Percentiles rank a stretch among this genome's conserved stretches.
Conservation (phyloP, 2,888 invertebrate species). For the Eupsilia transversa region DNA sequence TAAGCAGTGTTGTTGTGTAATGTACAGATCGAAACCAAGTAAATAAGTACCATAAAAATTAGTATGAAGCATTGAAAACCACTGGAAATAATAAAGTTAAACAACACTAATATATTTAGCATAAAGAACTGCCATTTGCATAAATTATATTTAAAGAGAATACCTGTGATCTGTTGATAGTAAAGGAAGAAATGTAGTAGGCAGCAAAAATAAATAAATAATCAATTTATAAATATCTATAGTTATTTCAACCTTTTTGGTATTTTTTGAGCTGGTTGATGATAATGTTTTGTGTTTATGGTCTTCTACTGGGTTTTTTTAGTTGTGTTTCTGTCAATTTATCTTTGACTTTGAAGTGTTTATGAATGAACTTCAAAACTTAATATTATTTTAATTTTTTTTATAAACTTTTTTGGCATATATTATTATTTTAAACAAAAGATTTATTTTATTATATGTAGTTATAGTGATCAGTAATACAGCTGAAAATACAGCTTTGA, state of each 20-base stretch:
- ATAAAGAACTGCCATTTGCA: not conserved
- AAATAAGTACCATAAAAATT: not conserved
- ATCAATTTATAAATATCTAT: not conserved
- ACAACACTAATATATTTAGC: not conserved
- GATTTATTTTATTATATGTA: not conserved
- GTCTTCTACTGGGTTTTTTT: not conserved
- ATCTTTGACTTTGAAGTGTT: conserved; percentile 13
- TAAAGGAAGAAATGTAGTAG: not conserved
- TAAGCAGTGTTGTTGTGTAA: not conserved
- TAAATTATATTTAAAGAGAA: not conserved
- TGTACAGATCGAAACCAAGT: not conserved
- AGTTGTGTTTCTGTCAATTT: conserved; percentile 3
- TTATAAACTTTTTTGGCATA: not conserved
- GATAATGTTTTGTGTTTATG: conserved; percentile 11
- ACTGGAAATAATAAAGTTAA: not conserved
- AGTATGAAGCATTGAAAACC: not conserved
- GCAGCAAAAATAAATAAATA: not conserved
- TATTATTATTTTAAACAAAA: not conserved
- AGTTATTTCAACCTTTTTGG: conserved; percentile 21
- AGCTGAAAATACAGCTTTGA: no score
- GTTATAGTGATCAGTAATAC: no score
- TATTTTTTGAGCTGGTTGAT: not conserved
- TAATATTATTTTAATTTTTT: not conserved
- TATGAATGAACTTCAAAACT: conserved; percentile 1
- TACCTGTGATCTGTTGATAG: not conserved